These are phyloP conservation scores for Cyprinodon brontotheroides DNA, from an alignment of 2,113 vertebrate species.

Conservation along the genomic window DNA sequence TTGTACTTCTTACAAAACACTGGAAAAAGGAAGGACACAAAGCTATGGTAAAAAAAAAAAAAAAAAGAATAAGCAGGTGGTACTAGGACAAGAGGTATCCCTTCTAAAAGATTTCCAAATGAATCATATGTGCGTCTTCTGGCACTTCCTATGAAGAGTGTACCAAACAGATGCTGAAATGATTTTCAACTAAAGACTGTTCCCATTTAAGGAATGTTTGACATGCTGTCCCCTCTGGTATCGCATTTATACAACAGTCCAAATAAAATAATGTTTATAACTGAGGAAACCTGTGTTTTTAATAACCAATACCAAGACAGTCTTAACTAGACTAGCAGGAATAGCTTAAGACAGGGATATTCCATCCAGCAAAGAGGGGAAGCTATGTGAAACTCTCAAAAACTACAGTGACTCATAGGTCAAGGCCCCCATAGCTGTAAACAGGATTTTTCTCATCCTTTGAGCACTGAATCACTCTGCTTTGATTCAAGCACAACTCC, in stretches of 20 bases:
- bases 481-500: slow-evolving; percentile 37
- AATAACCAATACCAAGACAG: background rate
- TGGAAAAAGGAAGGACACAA: no score
- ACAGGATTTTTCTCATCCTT: slow-evolving; percentile 68
- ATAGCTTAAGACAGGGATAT: slow-evolving; percentile 45
- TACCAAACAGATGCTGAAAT: background rate
- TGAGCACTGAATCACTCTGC: slow-evolving; percentile 47
- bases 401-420: slow-evolving; percentile 67
- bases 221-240: background rate
- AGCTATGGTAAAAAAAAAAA: no score
- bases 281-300: slow-evolving; percentile 1
- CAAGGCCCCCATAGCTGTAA: slow-evolving; percentile 60
- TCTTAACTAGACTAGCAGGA: slow-evolving; percentile 31
- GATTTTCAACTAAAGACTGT: background rate
- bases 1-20: no score
- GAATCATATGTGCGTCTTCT: no score
- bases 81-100: no score
- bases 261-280: slow-evolving; percentile 33
- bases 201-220: background rate
- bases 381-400: slow-evolving; percentile 59
- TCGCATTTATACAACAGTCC: slow-evolving; percentile 2
- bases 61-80: no score
- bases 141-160: no score
- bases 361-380: slow-evolving; percentile 29
- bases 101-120: no score